Conservation (phyloP, 2,888 invertebrate genomes). For the Oscheius myriophilus region DNA sequence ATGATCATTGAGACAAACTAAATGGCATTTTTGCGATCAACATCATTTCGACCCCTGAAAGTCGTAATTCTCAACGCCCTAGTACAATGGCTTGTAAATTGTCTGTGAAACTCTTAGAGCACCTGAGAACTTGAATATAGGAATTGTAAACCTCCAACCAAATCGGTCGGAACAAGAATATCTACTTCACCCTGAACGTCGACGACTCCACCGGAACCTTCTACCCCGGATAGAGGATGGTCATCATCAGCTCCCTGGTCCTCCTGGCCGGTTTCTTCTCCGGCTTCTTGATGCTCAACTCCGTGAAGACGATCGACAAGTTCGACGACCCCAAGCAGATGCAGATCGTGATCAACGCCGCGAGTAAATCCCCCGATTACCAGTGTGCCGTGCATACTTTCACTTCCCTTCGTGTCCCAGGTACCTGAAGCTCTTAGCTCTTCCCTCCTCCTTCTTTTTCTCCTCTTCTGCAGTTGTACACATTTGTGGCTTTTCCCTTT, state of each 20-base stretch:
- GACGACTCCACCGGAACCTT: slow-evolving; percentile 93
- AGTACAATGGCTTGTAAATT: no score
- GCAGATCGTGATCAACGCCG: slow-evolving; percentile 77
- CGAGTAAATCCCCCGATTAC: slow-evolving; percentile 60
- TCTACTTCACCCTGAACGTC: slow-evolving; percentile 78
- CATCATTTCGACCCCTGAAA: no score
- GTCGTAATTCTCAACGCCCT: no score
- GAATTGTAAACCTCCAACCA: no score
- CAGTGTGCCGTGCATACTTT: slow-evolving; percentile 11
- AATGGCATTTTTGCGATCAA: no score
- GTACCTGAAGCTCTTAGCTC: no score
- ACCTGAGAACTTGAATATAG: no score
- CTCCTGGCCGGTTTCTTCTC: slow-evolving; percentile 83
- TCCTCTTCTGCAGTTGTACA: no score
- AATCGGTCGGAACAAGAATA: no score
- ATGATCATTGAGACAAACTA: no score
- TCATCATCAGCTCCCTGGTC: slow-evolving; percentile 83
- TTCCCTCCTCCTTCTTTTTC: neutral
- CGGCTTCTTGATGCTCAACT: slow-evolving; percentile 89
- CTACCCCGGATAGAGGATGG: slow-evolving; percentile 87
- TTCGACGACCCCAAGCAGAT: slow-evolving; percentile 99
- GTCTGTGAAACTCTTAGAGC: no score
- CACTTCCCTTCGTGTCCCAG: slow-evolving; percentile 6
- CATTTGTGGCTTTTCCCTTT: neutral
- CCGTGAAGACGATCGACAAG: slow-evolving; percentile 88